Conservation (phyloP, 2,113 vertebrate genomes). For the Cyprinus carpio region DNA sequence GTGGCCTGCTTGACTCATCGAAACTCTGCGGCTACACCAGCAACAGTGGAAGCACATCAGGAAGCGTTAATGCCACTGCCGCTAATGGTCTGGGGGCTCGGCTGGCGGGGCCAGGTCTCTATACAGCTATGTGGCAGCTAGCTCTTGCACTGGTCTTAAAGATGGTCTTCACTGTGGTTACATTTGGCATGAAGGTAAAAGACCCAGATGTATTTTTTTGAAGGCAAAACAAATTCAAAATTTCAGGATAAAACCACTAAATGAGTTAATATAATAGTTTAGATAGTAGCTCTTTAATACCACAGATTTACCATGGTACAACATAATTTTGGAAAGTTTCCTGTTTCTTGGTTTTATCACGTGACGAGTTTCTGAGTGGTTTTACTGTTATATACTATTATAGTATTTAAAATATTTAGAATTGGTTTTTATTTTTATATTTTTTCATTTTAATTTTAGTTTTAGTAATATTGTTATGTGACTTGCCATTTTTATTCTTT, state of each 20-base stretch:
- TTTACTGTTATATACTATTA: no score
- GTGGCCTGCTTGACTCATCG: conserved; percentile 90
- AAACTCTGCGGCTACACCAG: conserved; percentile 89
- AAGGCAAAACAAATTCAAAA: background rate
- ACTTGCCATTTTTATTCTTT: no score
- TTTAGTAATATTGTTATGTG: no score
- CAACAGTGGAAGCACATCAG: conserved; percentile 1
- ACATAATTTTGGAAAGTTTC: background rate
- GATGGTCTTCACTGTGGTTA: conserved; percentile 91
- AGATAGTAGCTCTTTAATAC: no score
- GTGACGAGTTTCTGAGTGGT: no score
- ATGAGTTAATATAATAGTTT: background rate
- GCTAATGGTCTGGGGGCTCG: conserved; percentile 82
- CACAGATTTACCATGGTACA: background rate
- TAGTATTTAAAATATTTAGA: no score
- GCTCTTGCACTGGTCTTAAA: conserved; percentile 89
- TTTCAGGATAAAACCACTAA: background rate
- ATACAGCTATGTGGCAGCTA: conserved; percentile 92
- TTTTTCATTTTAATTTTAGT: no score
- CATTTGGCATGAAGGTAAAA: conserved; percentile 97
- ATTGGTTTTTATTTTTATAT: no score
- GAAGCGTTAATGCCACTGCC: conserved; percentile 72
- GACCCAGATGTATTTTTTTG: background rate
- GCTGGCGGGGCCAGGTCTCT: conserved; percentile 81
- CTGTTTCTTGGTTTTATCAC: no score